A percentile compares a stretch with the other conserved stretches of the same genome.
Conservation (phyloP, 2,888 invertebrate species). For the Hylaea fasciaria region DNA sequence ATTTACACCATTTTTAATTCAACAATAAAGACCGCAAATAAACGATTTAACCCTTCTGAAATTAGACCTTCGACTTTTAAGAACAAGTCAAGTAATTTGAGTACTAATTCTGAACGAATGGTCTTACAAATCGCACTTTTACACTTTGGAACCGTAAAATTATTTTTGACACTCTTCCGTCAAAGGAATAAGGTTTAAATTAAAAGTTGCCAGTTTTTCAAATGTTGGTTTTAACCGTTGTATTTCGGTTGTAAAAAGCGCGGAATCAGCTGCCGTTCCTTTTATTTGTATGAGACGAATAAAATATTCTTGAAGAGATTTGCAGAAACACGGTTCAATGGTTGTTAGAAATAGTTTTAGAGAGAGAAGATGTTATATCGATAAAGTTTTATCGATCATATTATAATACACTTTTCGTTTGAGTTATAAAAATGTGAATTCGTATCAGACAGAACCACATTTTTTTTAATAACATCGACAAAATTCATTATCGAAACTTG, state of each 20-base stretch:
- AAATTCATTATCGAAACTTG: too few relatives aligned
- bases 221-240: slow-evolving; percentile 14
- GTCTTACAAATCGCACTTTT: slow-evolving; percentile 23
- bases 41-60: slow-evolving; percentile 40
- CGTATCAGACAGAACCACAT: too few relatives aligned
- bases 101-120: slow-evolving; percentile 46
- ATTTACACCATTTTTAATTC: slow-evolving; percentile 46
- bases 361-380: slow-evolving; percentile 41
- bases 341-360: slow-evolving; percentile 62
- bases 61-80: slow-evolving; percentile 40
- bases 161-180: background rate
- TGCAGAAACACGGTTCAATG: slow-evolving; percentile 75
- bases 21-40: slow-evolving; percentile 35
- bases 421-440: too few relatives aligned
- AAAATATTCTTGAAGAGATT: slow-evolving; percentile 75
- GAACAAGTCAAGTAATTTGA: slow-evolving; percentile 50
- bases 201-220: background rate
- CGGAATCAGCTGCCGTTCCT: slow-evolving; percentile 73
- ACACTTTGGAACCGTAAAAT: background rate
- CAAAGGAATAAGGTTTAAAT: slow-evolving; percentile 12
- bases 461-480: too few relatives aligned
- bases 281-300: slow-evolving; percentile 64
- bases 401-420: too few relatives aligned
- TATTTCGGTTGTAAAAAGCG: slow-evolving; percentile 51
- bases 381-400: slow-evolving; percentile 32